Evolutionary conservation across 1,140 invertebrate species (phyloP), one percentile per base, ranked within the genome.

Genomic region (Luehdorfia chinensis): DNA sequence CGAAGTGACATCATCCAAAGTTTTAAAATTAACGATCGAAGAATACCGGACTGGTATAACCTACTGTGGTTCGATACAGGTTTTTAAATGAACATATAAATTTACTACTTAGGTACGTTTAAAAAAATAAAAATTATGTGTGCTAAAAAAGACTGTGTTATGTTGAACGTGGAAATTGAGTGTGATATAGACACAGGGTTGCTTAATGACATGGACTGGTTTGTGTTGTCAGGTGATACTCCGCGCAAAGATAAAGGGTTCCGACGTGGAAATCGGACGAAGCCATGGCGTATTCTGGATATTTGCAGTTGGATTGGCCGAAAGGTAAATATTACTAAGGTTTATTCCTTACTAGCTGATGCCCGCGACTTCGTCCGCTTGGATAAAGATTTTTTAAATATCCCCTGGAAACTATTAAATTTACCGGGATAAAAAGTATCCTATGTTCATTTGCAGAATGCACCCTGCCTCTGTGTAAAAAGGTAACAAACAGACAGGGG

Each of bases 291-390:
- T 31, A 62, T 85, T 30, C 59, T 81, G 28, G 80, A 83, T 28
- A 55, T 85, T 12, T 85, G 80, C 45, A 58, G 71, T 18, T 83
- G 80, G 78, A 79, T 85, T 44, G 80, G 80, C 6, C 75, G 50
- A 44, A 84, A 83, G 80, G 80, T 84, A 67, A 47, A 31, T 31
- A 14, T 21, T 21, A 21, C 7, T n/a, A n/a, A n/a, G n/a, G n/a
- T n/a, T n/a, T n/a, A n/a, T n/a, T n/a, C n/a, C n/a, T n/a, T n/a
- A n/a, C n/a, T n/a, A n/a, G n/a, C n/a, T n/a, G n/a, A n/a, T n/a
- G n/a, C n/a, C n/a, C n/a, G n/a, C n/a, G n/a, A n/a, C n/a, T n/a
- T n/a, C n/a, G n/a, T n/a, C n/a, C n/a, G n/a, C n/a, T n/a, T n/a
- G n/a, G n/a, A n/a, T n/a, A n/a, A n/a, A n/a, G n/a, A n/a, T n/a